Percentiles rank a stretch among this genome's conserved stretches.
Conservation (phyloP, 2,797 vertebrate genomes). For the Pempheris klunzingeri region DNA sequence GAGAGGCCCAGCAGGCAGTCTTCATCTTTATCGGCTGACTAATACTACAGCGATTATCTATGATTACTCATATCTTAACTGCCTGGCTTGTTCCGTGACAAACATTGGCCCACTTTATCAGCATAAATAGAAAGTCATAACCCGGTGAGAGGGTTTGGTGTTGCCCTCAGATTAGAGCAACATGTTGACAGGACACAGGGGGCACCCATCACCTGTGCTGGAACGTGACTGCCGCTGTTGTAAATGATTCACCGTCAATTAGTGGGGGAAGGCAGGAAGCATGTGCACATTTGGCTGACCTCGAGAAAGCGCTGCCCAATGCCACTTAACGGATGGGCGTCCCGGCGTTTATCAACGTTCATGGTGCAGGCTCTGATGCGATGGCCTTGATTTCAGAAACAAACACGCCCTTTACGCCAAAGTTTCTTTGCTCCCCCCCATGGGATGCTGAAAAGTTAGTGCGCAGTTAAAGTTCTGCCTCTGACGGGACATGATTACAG, state of each 20-base stretch:
- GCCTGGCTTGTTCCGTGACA: neutral
- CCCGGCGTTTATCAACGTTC: constrained; percentile 48
- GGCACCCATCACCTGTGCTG: constrained; percentile 77
- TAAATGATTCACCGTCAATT: constrained; percentile 77
- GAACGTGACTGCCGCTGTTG: constrained; percentile 80
- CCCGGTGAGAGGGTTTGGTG: constrained; percentile 28
- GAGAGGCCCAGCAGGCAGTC: neutral
- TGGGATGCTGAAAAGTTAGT: neutral
- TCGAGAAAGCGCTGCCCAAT: constrained; percentile 54
- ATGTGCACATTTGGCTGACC: constrained; percentile 71
- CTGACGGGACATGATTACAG: constrained; percentile 34
- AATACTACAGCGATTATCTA: constrained; percentile 48
- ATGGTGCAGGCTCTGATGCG: neutral
- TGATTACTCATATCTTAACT: constrained; percentile 20
- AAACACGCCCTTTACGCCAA: constrained; percentile 19
- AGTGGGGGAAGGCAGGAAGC: constrained; percentile 50
- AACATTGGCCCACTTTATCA: constrained; percentile 39
- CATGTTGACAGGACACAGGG: constrained; percentile 43
- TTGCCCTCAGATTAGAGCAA: constrained; percentile 27
- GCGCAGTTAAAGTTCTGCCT: constrained; percentile 6
- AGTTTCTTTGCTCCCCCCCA: neutral
- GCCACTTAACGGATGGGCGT: constrained; percentile 51
- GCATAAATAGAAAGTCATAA: constrained; percentile 43
- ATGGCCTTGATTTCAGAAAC: constrained; percentile 25
- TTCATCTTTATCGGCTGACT: neutral